phyloP scores from a whole-genome alignment of 2,113 vertebrate genomes.

The Piaya cayana region DNA sequence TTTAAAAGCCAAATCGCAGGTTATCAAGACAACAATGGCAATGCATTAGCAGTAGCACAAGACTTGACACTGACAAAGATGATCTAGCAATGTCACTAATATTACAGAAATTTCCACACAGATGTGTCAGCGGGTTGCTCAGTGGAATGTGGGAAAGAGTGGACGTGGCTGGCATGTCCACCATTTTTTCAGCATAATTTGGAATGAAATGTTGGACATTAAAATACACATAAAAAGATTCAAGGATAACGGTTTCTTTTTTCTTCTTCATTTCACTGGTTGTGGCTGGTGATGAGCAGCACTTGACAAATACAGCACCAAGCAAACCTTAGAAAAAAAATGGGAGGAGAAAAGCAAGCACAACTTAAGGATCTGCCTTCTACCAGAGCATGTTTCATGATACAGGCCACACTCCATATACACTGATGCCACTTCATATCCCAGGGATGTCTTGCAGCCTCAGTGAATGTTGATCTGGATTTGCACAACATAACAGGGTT shows the following conservation, averaged over 20 bases:
- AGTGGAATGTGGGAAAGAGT: background rate
- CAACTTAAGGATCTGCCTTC: background rate
- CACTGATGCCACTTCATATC: background rate
- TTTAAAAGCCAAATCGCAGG: background rate
- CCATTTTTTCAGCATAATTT: background rate
- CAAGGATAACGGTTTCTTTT: background rate
- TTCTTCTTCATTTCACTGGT: background rate
- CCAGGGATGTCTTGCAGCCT: conserved; percentile 35
- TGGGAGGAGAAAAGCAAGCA: background rate
- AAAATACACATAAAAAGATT: background rate
- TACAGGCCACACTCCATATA: background rate
- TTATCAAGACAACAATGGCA: background rate
- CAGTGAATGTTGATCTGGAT: conserved; percentile 53
- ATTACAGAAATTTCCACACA: background rate
- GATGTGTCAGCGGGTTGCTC: background rate
- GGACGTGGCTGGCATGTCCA: background rate
- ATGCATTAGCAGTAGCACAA: background rate
- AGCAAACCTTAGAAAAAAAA: background rate
- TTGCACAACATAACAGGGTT: conserved; percentile 27
- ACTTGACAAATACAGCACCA: background rate
- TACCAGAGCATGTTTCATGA: background rate
- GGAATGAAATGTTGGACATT: background rate
- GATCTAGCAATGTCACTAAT: background rate
- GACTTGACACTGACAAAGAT: background rate
- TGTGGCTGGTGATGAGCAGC: background rate